phyloP scores from a whole-genome alignment of 2,888 invertebrate genomes.

The Parnassius apollo region DNA sequence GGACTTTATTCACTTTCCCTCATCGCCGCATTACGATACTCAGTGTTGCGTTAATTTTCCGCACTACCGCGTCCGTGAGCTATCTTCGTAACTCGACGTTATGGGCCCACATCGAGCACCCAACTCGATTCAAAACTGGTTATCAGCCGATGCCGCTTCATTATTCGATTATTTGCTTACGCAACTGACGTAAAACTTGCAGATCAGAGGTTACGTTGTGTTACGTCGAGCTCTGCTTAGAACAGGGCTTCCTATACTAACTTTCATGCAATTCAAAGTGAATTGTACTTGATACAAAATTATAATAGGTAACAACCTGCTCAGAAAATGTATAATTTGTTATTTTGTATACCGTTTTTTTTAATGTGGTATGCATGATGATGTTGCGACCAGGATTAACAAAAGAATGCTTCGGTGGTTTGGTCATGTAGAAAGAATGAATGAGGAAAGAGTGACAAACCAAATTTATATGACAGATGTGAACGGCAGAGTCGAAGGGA shows the following conservation, averaged over 20 bases:
- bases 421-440: too few species aligned
- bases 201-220: slow-evolving; percentile 37
- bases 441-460: too few species aligned
- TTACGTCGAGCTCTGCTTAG: slow-evolving; percentile 9
- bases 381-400: too few species aligned
- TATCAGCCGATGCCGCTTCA: slow-evolving; percentile 36
- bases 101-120: slow-evolving; percentile 17
- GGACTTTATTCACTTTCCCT: slow-evolving; percentile 10
- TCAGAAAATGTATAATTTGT: too few species aligned
- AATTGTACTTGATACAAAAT: not conserved
- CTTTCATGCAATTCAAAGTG: not conserved
- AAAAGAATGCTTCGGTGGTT: too few species aligned
- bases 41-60: slow-evolving; percentile 11
- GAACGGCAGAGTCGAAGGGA: too few species aligned
- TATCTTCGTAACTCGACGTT: slow-evolving; percentile 14
- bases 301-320: not conserved
- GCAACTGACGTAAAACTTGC: slow-evolving; percentile 35
- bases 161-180: slow-evolving; percentile 39
- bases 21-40: slow-evolving; percentile 1
- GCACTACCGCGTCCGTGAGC: slow-evolving; percentile 17
- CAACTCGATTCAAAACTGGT: slow-evolving; percentile 39
- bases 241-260: slow-evolving; percentile 3
- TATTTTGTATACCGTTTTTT: too few species aligned
- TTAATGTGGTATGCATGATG: too few species aligned
- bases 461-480: too few species aligned